These are phyloP conservation scores for Epirrhoe tristata DNA, from an alignment of 2,888 invertebrate species.

Conservation along the genomic window DNA sequence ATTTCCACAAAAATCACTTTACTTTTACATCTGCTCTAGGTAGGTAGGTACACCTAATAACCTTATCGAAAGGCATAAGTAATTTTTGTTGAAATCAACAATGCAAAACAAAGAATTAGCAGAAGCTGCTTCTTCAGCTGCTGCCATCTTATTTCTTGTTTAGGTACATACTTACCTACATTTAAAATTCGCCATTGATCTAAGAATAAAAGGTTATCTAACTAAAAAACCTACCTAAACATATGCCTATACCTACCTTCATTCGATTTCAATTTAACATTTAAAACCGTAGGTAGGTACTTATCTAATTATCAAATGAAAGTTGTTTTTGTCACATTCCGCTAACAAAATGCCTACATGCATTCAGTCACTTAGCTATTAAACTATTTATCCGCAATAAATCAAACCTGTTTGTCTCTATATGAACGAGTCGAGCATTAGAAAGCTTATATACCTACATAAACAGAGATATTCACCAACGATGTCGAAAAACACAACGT, in stretches of 20 bases:
- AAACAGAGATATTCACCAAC: slow-evolving; percentile 16
- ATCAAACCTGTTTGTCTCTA: slow-evolving; percentile 29
- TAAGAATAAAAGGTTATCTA: too few species aligned
- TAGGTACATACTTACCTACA: too few species aligned
- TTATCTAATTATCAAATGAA: slow-evolving; percentile 24
- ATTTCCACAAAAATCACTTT: slow-evolving; percentile 8
- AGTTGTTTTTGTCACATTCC: slow-evolving; percentile 16
- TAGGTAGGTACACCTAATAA: background rate
- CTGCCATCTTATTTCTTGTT: too few species aligned
- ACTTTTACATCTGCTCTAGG: background rate
- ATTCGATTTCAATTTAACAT: background rate
- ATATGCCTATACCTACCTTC: too few species aligned
- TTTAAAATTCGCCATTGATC: too few species aligned
- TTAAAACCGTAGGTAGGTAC: slow-evolving; percentile 2
- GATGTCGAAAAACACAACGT: background rate
- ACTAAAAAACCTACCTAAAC: too few species aligned
- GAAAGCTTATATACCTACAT: slow-evolving; percentile 29
- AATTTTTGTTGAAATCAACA: background rate
- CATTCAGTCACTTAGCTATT: background rate
- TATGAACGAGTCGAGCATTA: slow-evolving; percentile 18
- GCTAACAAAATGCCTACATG: background rate
- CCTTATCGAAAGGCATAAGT: background rate
- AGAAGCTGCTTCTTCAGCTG: too few species aligned
- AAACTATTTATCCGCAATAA: slow-evolving; percentile 29
- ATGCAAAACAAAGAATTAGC: background rate